phyloP scores from a whole-genome alignment of 2,888 invertebrate genomes.

The Phytoseiulus persimilis region DNA sequence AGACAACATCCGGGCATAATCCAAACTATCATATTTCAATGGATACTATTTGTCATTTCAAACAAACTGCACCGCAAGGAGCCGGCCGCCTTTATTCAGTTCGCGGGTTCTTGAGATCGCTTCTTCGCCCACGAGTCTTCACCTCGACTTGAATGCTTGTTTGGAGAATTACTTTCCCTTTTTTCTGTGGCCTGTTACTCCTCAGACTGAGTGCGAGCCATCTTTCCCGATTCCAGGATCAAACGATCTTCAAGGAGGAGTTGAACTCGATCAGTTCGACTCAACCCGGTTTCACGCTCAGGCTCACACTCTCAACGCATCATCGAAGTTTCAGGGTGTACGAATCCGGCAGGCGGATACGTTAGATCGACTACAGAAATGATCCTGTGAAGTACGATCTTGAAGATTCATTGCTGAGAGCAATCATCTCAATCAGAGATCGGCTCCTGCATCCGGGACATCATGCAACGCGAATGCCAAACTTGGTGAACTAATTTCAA shows the following conservation, averaged over 20 bases:
- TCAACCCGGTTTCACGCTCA: slow-evolving; percentile 21
- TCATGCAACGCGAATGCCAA: neutral
- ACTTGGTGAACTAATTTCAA: too few species aligned
- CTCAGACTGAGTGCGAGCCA: slow-evolving; percentile 34
- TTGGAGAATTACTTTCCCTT: neutral
- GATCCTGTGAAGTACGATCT: slow-evolving; percentile 39
- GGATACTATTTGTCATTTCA: neutral
- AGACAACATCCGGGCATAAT: neutral
- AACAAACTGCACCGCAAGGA: too few species aligned
- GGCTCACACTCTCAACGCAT: slow-evolving; percentile 30
- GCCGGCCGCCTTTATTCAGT: too few species aligned
- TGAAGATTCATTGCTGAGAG: neutral
- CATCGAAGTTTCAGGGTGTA: slow-evolving; percentile 32
- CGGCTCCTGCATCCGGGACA: neutral
- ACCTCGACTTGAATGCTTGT: too few species aligned
- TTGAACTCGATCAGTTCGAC: neutral
- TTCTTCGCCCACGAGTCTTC: too few species aligned
- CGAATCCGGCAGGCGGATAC: slow-evolving; percentile 38
- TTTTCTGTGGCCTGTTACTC: neutral
- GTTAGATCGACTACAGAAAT: slow-evolving; percentile 37
- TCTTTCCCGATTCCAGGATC: slow-evolving; percentile 28
- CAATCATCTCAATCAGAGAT: neutral
- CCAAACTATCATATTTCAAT: neutral
- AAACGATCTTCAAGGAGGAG: slow-evolving; percentile 27
- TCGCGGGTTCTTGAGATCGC: too few species aligned